A percentile compares a stretch with the other conserved stretches of the same genome.
phyloP scores from a whole-genome alignment of 2,113 vertebrate genomes.

The Pelodiscus sinensis region DNA sequence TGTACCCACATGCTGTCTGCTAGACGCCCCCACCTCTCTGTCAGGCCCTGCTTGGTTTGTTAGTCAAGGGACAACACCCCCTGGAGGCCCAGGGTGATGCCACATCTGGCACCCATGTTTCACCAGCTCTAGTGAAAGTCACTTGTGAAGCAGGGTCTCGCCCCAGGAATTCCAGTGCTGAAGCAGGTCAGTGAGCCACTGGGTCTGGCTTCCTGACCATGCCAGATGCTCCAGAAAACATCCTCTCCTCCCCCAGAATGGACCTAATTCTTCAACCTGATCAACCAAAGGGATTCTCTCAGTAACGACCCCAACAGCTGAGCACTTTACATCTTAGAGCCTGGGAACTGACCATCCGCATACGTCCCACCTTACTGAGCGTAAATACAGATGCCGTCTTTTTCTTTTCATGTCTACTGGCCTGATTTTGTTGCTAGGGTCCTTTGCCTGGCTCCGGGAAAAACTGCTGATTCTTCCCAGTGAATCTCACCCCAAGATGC shows the following conservation, averaged over 20 bases:
- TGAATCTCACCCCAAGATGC: conserved; percentile 28
- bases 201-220: neutral
- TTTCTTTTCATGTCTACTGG: neutral
- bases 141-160: accelerated
- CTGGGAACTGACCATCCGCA: neutral
- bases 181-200: neutral
- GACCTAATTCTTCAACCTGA: neutral
- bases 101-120: neutral
- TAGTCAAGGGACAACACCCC: neutral
- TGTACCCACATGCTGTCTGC: neutral
- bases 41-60: neutral
- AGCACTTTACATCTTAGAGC: neutral
- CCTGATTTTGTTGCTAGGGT: accelerated
- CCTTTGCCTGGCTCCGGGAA: conserved; percentile 13
- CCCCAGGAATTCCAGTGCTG: neutral
- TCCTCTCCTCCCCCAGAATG: neutral
- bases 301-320: accelerated
- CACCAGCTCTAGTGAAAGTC: neutral
- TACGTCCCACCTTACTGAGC: neutral
- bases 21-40: neutral
- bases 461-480: conserved; percentile 34
- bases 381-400: neutral
- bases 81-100: neutral
- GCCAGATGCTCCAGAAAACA: accelerated
- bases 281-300: accelerated